Conservation (phyloP, 2,888 invertebrate species). For the Athalia rosae region DNA sequence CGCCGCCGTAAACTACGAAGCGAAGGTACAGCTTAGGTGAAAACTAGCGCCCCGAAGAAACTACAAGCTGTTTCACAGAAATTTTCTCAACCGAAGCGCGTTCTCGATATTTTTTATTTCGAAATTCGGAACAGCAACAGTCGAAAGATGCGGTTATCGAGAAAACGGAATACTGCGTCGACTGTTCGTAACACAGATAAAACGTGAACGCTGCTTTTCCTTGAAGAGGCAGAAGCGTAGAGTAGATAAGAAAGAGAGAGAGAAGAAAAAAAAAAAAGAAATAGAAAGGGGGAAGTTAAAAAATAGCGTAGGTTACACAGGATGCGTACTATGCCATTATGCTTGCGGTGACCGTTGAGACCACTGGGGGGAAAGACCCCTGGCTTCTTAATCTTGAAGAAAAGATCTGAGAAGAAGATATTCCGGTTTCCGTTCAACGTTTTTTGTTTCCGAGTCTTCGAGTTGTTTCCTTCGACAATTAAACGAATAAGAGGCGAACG, state of each 20-base stretch:
- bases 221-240: background rate
- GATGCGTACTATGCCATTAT: constrained; percentile 1
- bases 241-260: background rate
- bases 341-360: constrained; percentile 19
- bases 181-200: too few relatives aligned
- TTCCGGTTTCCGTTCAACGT: too few relatives aligned
- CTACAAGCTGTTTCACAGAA: background rate
- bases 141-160: too few relatives aligned
- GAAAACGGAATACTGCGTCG: too few relatives aligned
- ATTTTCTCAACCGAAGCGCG: background rate
- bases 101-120: background rate
- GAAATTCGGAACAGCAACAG: too few relatives aligned
- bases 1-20: constrained; percentile 21
- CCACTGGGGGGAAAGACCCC: background rate
- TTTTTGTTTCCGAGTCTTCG: too few relatives aligned
- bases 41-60: too few relatives aligned
- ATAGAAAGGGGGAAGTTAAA: background rate
- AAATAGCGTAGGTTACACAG: background rate
- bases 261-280: background rate
- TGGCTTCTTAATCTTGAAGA: constrained; percentile 16
- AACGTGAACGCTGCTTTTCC: too few relatives aligned
- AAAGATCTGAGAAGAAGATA: background rate
- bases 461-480: too few relatives aligned
- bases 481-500: too few relatives aligned
- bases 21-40: background rate